Base-by-base conservation (phyloP, 2,888 invertebrate species). In the Megamerina dolium region DNA sequence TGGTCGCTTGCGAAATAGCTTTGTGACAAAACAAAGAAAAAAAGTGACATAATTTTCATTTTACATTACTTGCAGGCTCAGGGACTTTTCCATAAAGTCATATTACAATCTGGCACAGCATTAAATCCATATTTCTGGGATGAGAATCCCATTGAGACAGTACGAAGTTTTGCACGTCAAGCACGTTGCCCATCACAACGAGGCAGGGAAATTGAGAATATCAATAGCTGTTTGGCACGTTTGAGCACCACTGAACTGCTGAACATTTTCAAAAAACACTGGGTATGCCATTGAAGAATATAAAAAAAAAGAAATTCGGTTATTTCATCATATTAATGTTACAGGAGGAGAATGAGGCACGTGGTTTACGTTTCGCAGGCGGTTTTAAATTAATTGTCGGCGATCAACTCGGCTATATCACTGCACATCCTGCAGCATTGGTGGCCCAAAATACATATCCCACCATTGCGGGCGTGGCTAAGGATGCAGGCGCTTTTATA, bases 81-180 rank as follows among this genome's bases (percentile, higher is more conserved):
- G 17, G 53, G 58, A n/a, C 50, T 77, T 18, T 77, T 78, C 52
- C 72, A 74, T 41, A 65, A 72, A 45, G 66, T 73, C 6, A 77
- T 79, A 38, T 59, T 75, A 5, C 75, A 77, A 53, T 78, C 78
- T 36, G 78, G 78, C 4, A 74, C 75, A 3, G 73, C 74, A 0
- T 48, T 76, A 6, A 74, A 73, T 53, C 72, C 73, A 3, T 77
- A 76, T 63, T 70, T 74, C 2, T 61, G 75, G 23, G 76, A 77
- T 49, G 60, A 63, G 12, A 57, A 69, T 31, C 74, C 75, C 0
- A 52, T 66, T 1, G 45, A 48, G 2, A 70, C 66, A 5, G 64
- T 73, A 1, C 52, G 57, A 19, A 65, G 61, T n/a, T 69, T 75
- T 37, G 71, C 71, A 1, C 56, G 59, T 13, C 50, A 63, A 8